Base-by-base conservation (phyloP, 1,140 invertebrate genomes). In the Pogonus chalceus region DNA sequence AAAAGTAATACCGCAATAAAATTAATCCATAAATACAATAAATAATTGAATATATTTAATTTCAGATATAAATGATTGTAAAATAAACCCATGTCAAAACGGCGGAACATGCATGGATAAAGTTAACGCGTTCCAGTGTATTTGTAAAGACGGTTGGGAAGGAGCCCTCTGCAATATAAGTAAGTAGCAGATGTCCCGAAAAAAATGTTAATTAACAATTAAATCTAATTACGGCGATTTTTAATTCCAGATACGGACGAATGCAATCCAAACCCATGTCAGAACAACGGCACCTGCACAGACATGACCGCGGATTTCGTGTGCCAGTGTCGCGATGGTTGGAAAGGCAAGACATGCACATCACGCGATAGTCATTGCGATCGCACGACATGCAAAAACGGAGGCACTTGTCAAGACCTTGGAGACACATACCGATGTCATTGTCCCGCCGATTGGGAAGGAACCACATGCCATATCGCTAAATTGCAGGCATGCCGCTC, bases 91-190 rank as follows among this genome's bases (percentile, higher is more conserved):
- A 1, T 91, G 88, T 59, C 69, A 83, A 54, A 86, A 87, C 60
- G 85, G 85, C 0, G 83, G 82, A 14, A 81, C 79, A 2, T 90
- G 87, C 65, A 78, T 85, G 0, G 87, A 90, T 62, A 72, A 80
- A 57, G 75, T 88, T 16, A 87, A 88, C 65, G 82, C 78, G 0
- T 92, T 85, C 66, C 78, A 85, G 52, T 93, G 90, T 65, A 79
- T 83, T 39, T 93, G 90, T 67, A 70, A 75, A 51, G 80, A 82
- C 59, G 80, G 81, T 10, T 83, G 80, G 80, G 76, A 74, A 57
- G 80, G 81, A 1, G 78, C 80, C 37, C 66, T 79, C n/a, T 82
- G 80, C 57, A 78, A 78, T 58, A 76, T 79, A 72, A 79, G 80
- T 82, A 65, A 74, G 70, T 67, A 24, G n/a, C n/a, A n/a, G n/a